These are phyloP conservation scores for Cryptophagus acutangulus DNA, from an alignment of 2,888 invertebrate species.

Conservation along the genomic window DNA sequence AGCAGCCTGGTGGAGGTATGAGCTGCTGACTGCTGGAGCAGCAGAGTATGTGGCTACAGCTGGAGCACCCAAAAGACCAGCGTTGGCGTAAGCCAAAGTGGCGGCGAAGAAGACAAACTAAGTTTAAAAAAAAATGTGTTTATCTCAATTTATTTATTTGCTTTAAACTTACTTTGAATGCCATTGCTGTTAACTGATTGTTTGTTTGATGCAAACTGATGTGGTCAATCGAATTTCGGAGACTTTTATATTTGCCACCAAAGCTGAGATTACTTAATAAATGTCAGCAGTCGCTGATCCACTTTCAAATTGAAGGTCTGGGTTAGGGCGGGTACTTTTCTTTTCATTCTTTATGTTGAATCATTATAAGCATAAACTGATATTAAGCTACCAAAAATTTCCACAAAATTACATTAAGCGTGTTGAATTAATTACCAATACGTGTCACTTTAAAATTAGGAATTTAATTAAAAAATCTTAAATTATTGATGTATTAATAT, in stretches of 20 bases:
- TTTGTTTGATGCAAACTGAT: conserved; percentile 33
- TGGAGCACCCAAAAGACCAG: conserved; percentile 52
- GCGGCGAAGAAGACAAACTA: conserved; percentile 55
- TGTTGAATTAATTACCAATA: too few species aligned
- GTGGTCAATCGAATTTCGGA: conserved; percentile 19
- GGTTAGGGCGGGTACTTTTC: conserved; percentile 30
- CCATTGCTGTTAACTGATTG: conserved; percentile 32
- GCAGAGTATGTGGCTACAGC: conserved; percentile 36
- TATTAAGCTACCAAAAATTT: too few species aligned
- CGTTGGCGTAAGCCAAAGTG: conserved; percentile 57
- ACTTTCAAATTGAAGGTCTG: conserved; percentile 45
- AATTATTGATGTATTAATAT: too few species aligned
- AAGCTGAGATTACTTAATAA: conserved; percentile 14
- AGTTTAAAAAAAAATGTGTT: conserved; percentile 2
- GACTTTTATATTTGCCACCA: conserved; percentile 30
- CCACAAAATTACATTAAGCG: too few species aligned
- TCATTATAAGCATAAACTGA: too few species aligned
- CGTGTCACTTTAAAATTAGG: too few species aligned
- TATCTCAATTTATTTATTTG: not conserved
- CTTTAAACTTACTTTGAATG: conserved; percentile 34
- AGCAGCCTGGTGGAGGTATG: conserved; percentile 33
- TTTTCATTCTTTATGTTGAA: too few species aligned
- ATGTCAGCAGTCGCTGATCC: conserved; percentile 27
- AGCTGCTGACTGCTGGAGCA: conserved; percentile 33
- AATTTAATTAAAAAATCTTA: too few species aligned